phyloP scores from a whole-genome alignment of 2,113 vertebrate genomes.

The Psephotus haematonotus region DNA sequence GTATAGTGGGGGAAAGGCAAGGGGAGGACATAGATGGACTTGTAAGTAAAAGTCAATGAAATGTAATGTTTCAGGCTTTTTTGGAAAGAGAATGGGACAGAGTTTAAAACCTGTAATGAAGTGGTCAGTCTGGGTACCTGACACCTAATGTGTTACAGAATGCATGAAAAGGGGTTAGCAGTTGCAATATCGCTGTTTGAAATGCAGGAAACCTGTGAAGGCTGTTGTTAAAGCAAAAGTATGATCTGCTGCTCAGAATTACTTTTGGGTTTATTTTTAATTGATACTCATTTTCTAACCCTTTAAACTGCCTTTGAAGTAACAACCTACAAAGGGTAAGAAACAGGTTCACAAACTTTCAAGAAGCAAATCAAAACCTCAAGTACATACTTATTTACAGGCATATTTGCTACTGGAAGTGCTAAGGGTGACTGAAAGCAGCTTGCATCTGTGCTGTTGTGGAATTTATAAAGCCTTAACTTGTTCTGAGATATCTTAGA shows the following conservation, averaged over 20 bases:
- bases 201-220: neutral
- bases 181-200: neutral
- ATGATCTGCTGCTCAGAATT: neutral
- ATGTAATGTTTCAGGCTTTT: neutral
- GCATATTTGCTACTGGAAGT: neutral
- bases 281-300: neutral
- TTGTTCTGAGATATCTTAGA: neutral
- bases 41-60: neutral
- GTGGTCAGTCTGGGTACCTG: neutral
- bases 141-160: neutral
- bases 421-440: neutral
- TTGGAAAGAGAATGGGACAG: neutral
- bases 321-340: neutral
- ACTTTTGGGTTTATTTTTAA: neutral
- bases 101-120: neutral
- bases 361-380: neutral
- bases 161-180: neutral
- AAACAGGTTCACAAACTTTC: neutral
- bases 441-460: neutral
- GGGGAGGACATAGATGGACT: neutral
- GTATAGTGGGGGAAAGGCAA: rapidly evolving
- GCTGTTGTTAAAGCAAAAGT: neutral
- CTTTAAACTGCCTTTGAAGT: neutral
- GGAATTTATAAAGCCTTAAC: neutral
- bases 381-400: neutral